A percentile compares a stretch with the other conserved stretches of the same genome.
phyloP scores from a whole-genome alignment of 1,140 invertebrate genomes.

The Ceratina japonica region DNA sequence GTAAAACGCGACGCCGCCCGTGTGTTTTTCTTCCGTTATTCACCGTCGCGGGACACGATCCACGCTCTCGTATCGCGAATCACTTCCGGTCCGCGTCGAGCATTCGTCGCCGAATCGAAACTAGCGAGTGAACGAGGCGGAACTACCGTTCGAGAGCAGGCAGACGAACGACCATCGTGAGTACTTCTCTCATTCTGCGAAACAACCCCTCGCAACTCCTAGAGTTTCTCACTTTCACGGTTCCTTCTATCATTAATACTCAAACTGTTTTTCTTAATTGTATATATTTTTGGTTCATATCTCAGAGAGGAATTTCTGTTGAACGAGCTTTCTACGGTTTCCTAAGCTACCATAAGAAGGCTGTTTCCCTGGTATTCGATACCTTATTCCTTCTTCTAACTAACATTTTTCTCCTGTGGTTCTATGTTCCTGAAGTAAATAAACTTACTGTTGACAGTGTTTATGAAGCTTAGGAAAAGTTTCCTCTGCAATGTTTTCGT shows the following conservation, averaged over 20 bases:
- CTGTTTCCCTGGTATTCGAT: neutral
- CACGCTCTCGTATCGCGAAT: neutral
- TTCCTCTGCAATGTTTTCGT: neutral
- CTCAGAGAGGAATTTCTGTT: neutral
- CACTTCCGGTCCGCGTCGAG: constrained; percentile 14
- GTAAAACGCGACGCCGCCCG: constrained; percentile 50
- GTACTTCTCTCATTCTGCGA: constrained; percentile 2
- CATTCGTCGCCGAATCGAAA: constrained; percentile 6
- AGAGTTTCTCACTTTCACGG: neutral
- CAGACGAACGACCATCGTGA: constrained; percentile 31
- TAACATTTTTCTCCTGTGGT: neutral
- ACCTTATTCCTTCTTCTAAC: neutral
- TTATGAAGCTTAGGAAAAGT: neutral
- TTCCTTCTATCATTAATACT: neutral
- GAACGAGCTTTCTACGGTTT: constrained; percentile 5
- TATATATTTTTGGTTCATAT: neutral
- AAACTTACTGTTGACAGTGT: neutral
- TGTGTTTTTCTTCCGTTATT: constrained; percentile 2
- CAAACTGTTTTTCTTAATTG: neutral
- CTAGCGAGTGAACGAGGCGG: constrained; percentile 18
- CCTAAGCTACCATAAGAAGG: constrained; percentile 11
- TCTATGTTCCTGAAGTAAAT: neutral
- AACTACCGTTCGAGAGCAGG: constrained; percentile 29
- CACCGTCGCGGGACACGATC: neutral
- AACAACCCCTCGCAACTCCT: neutral